phyloP scores from a whole-genome alignment of 1,140 invertebrate species.

The Danaus melanippus region DNA sequence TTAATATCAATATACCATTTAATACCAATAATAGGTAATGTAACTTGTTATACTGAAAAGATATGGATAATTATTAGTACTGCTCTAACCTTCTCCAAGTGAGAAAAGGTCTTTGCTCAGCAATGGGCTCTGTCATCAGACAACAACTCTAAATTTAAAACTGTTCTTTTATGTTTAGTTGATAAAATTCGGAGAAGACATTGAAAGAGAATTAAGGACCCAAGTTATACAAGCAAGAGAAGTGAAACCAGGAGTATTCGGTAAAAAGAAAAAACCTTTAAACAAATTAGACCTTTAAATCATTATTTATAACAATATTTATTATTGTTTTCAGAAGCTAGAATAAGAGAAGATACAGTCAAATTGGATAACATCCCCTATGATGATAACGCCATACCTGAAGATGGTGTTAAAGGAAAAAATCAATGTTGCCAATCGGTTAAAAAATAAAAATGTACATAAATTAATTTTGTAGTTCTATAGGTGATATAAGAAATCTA shows the following conservation, averaged over 20 bases:
- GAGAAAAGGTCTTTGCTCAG: too few relatives aligned
- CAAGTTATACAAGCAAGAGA: slow-evolving; percentile 77
- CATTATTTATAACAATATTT: too few relatives aligned
- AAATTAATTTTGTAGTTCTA: too few relatives aligned
- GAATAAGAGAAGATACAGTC: slow-evolving; percentile 69
- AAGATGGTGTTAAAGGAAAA: slow-evolving; percentile 22
- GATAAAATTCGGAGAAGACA: slow-evolving; percentile 74
- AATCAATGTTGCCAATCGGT: slow-evolving; percentile 43
- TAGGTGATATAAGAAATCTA: too few relatives aligned
- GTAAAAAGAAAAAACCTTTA: slow-evolving; percentile 48
- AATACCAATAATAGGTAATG: too few relatives aligned
- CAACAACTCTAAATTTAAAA: background rate
- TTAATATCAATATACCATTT: too few relatives aligned
- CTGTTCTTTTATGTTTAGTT: slow-evolving; percentile 63
- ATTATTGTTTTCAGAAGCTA: slow-evolving; percentile 61
- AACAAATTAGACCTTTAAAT: background rate
- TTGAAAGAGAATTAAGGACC: slow-evolving; percentile 77
- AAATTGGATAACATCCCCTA: slow-evolving; percentile 73
- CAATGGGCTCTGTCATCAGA: too few relatives aligned
- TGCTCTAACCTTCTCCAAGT: too few relatives aligned
- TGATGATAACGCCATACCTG: slow-evolving; percentile 50
- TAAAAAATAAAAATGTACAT: slow-evolving; percentile 26
- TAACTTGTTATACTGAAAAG: background rate
- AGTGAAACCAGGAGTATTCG: slow-evolving; percentile 74
- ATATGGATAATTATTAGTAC: too few relatives aligned